Evolutionary conservation across 2,797 vertebrate species (phyloP), one percentile per base, ranked within the genome.

Genomic region (Sternotherus odoratus): DNA sequence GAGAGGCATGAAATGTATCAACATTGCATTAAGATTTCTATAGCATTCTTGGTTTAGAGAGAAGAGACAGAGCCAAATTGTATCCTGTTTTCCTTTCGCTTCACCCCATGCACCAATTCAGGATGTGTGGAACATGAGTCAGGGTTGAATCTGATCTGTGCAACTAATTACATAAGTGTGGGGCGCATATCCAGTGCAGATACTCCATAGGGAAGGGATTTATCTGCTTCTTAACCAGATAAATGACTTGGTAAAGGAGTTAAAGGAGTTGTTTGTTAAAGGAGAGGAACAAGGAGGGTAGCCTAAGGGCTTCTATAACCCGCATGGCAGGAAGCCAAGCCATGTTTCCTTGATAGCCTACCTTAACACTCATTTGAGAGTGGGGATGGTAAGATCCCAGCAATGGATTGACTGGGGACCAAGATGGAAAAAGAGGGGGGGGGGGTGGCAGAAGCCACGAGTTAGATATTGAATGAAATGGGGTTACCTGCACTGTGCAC

Each of bases 21-120:
- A 48, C 43, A 26, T 83, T 93, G 43, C n/a, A 80, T 11, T 46
- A 43, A 88, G 49, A 49, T 78, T 89, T 93, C 11, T 53, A 95
- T 87, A 88, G 26, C 54, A 46, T 85, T 74, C 57, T 87, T 57
- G 72, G 82, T 88, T 84, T 89, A 57, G 87, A 93, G 90, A 95
- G 79, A 8, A 57, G 39, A 75, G 12, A 30, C 50, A 81, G 26
- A 2, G 4, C 12, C 84, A 33, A 50, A 60, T 80, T 86, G 6
- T 92, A 50, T 69, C 26, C 57, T 84, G 3, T 78, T 88, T 72
- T 87, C 6, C 21, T 87, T 2, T 78, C 19, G 36, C 77, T 86
- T 90, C 63, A 5, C 19, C 30, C 28, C 26, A 26, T 87, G 36
- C 16, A 39, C 30, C 48, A 84, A 77, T 80, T 26, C 28, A 12